Evolutionary conservation across 2,888 invertebrate species (phyloP), one percentile per base, ranked within the genome.

Genomic region (Drosophila pseudotalamancana): DNA sequence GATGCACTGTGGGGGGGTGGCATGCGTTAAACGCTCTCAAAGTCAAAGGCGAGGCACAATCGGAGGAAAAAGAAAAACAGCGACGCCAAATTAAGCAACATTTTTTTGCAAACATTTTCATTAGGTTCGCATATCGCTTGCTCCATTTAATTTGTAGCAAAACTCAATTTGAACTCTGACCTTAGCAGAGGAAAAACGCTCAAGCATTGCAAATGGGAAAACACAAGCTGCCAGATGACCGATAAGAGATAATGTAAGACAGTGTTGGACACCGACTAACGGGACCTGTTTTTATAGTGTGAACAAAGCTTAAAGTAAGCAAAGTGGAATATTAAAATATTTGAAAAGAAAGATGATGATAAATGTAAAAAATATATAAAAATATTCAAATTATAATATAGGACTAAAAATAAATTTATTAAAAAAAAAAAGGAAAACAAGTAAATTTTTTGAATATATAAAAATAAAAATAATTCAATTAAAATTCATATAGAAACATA

Each of bases 101-200:
- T 39, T 50, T 50, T 54, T 56, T 35, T 29, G 25, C 37, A 34
- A 25, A 66, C 51, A 51, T 65, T 62, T 67, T 49, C 43, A 53
- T 56, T 39, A 43, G 32, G 29, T 34, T n/a, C 19, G 31, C 18
- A 45, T 31, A 27, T 59, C 29, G 37, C 21, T 42, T 39, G 53
- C 48, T 55, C 57, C 74, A 61, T 49, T 77, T 77, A 65, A 72
- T 69, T 75, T 69, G 49, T 54, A 39, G 25, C 31, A 42, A 63
- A 76, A 62, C 66, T 51, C 66, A 74, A 72, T 72, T 81, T 72
- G 78, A 80, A 81, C 80, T 77, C 67, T 80, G 84, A 84, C 78
- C 81, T 81, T 77, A 81, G 49, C 55, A 48, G 39, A 11, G 11
- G 4, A 5, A 62, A 50, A 31, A 60, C 19, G 32, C 59, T 71